Percentiles rank a stretch among this genome's conserved stretches.
These are phyloP conservation scores for Panzeria rudis DNA, from an alignment of 2,888 invertebrate genomes.

Conservation along the genomic window DNA sequence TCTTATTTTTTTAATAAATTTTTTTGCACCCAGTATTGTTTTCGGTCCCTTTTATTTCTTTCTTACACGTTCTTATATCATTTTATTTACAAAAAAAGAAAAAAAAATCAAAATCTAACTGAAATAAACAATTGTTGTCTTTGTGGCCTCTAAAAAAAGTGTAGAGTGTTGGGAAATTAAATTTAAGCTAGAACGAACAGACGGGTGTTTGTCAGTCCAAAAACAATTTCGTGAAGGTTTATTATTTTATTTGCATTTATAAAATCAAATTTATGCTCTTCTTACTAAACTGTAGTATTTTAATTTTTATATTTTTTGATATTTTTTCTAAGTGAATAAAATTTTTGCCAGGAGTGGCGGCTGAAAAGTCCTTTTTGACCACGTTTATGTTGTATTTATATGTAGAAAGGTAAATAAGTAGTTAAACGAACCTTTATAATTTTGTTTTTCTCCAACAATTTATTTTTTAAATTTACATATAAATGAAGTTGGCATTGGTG, in stretches of 20 bases:
- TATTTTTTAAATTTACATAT: constrained; percentile 67
- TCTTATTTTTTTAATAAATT: constrained; percentile 16
- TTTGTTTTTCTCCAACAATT: constrained; percentile 10
- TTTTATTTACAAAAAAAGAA: constrained; percentile 3
- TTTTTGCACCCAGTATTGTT: constrained; percentile 41
- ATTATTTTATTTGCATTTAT: constrained; percentile 4
- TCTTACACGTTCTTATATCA: neutral
- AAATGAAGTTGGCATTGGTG: constrained; percentile 58
- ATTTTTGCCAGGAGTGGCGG: neutral
- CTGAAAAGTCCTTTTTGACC: constrained; percentile 1
- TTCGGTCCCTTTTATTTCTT: neutral
- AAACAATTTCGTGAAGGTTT: constrained; percentile 35
- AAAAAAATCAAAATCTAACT: constrained; percentile 24
- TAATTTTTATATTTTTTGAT: constrained; percentile 72
- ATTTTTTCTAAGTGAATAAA: constrained; percentile 1
- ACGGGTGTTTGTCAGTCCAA: constrained; percentile 27
- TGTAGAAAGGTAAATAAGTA: constrained; percentile 14
- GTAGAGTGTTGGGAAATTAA: neutral
- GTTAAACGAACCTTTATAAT: constrained; percentile 38
- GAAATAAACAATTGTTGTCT: constrained; percentile 21
- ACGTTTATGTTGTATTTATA: constrained; percentile 3
- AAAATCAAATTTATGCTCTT: constrained; percentile 33
- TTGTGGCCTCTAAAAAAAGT: neutral
- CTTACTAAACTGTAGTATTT: constrained; percentile 64
- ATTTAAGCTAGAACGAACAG: neutral